Conservation (phyloP, 1,140 invertebrate genomes). For the Nephotettix cincticeps region DNA sequence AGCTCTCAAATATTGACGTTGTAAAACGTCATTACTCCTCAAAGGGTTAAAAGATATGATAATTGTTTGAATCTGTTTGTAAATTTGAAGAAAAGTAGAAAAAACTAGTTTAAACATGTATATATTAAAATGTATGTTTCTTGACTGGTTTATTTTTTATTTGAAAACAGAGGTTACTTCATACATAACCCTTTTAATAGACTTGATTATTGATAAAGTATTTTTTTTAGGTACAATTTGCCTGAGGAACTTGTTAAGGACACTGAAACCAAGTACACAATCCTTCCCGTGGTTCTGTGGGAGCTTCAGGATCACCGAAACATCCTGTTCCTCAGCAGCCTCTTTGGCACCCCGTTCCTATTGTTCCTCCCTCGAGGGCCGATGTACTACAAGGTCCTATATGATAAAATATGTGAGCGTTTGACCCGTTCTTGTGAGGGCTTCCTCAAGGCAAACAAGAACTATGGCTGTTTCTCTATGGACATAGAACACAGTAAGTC, state of each 20-base stretch:
- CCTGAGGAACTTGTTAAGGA: not conserved
- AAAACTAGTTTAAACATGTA: not conserved
- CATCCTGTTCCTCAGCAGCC: not conserved
- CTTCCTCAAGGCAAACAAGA: not conserved
- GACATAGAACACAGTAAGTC: not conserved
- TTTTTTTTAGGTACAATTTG: not conserved
- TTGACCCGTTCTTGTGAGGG: not conserved
- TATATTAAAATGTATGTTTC: not conserved
- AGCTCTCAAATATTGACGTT: too few relatives aligned
- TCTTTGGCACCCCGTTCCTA: constrained; percentile 33
- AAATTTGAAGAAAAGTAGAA: not conserved
- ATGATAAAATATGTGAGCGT: not conserved
- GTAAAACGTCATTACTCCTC: too few relatives aligned
- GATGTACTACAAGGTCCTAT: not conserved
- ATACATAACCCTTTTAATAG: not conserved
- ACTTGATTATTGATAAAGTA: not conserved
- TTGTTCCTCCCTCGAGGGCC: not conserved
- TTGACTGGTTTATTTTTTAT: not conserved
- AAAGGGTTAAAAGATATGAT: not conserved
- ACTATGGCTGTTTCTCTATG: not conserved
- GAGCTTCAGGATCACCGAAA: constrained; percentile 13
- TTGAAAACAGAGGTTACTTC: too few relatives aligned
- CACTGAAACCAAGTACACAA: not conserved
- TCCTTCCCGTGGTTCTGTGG: constrained; percentile 29
- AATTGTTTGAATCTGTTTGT: not conserved